These are phyloP conservation scores for Leptinotarsa defecta DNA, from an alignment of 1,140 invertebrate species.

Conservation along the genomic window DNA sequence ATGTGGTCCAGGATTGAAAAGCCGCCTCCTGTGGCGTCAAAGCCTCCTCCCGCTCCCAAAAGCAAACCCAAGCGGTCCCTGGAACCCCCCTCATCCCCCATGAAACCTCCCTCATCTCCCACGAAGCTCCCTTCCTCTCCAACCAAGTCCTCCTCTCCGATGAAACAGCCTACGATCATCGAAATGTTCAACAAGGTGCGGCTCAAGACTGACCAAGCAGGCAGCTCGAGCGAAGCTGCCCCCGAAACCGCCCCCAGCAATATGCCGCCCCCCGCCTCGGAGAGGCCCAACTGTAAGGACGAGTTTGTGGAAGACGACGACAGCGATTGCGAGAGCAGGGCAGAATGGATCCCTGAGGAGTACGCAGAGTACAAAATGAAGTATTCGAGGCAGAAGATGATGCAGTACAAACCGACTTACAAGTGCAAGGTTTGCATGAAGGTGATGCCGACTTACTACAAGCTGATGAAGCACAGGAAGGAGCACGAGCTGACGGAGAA, in stretches of 20 bases:
- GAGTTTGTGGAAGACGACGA: constrained; percentile 18
- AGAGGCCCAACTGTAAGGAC: not conserved
- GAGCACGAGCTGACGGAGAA: constrained; percentile 29
- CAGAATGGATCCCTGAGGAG: constrained; percentile 41
- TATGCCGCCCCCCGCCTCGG: not conserved
- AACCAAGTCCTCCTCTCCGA: not conserved
- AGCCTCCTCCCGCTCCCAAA: not conserved
- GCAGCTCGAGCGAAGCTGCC: not conserved
- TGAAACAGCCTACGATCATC: constrained; percentile 25
- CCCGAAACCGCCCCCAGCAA: not conserved
- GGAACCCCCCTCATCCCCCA: not conserved
- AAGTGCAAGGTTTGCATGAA: constrained; percentile 43
- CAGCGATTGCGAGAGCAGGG: constrained; percentile 35
- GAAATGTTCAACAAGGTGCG: constrained; percentile 25
- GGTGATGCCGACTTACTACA: constrained; percentile 39
- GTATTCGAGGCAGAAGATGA: constrained; percentile 33
- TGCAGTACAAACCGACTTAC: constrained; percentile 29
- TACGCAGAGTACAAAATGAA: constrained; percentile 43
- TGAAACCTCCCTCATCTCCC: not conserved
- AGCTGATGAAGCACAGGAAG: constrained; percentile 40
- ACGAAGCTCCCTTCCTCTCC: not conserved
- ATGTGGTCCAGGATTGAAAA: constrained; percentile 15
- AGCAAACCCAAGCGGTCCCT: not conserved
- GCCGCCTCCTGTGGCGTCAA: not conserved
- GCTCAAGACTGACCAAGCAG: constrained; percentile 14